Conservation (phyloP, 2,797 vertebrate genomes). For the Rhinogobio ventralis region DNA sequence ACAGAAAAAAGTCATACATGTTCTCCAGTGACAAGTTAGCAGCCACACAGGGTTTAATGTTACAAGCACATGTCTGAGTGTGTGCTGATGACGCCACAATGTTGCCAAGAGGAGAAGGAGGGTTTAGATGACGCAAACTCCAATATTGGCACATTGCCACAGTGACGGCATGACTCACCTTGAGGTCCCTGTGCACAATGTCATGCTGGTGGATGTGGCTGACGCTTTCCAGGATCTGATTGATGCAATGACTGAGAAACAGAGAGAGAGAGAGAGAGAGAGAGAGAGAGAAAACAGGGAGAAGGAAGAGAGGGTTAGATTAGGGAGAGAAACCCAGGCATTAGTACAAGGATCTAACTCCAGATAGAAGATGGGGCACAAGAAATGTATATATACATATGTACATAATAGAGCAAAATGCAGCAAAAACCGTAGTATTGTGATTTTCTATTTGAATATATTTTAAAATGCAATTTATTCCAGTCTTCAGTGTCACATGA, state of each 20-base stretch:
- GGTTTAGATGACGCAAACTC: constrained; percentile 50
- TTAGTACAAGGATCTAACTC: constrained; percentile 3
- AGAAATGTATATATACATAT: too few species aligned
- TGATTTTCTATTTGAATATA: too few species aligned
- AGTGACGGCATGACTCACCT: constrained; percentile 83
- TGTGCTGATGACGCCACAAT: constrained; percentile 44
- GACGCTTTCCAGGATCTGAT: constrained; percentile 99
- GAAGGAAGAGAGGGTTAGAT: not conserved
- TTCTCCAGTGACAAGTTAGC: not conserved
- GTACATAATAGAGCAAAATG: too few species aligned
- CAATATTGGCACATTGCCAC: constrained; percentile 54
- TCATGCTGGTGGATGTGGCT: constrained; percentile 99
- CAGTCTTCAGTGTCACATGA: not conserved
- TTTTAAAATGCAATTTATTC: too few species aligned
- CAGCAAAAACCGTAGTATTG: too few species aligned
- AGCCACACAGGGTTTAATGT: not conserved
- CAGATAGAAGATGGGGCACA: not conserved
- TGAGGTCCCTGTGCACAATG: constrained; percentile 98
- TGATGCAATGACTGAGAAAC: constrained; percentile 95
- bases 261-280: constrained; percentile 15
- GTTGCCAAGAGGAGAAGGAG: constrained; percentile 52
- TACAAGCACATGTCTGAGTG: not conserved
- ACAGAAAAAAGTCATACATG: not conserved
- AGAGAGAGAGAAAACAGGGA: not conserved
- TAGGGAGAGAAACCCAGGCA: constrained; percentile 10